Base-by-base conservation (phyloP, 2,888 invertebrate genomes). In the Phalangium opilio region DNA sequence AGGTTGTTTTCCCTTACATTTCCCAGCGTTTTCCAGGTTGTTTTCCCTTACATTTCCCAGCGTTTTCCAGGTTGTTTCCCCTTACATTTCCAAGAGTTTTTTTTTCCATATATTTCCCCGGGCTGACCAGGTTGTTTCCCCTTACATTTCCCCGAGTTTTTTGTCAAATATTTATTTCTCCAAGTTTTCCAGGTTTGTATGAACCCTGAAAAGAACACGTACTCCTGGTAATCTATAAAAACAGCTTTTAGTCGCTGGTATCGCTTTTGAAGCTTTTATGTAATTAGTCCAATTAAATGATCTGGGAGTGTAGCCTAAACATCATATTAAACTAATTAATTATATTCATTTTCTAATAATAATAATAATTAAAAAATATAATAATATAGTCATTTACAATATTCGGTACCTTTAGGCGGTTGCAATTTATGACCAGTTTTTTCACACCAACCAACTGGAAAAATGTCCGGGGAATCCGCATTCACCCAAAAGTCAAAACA, bases 401-500 rank as follows among this genome's bases (percentile, higher is more conserved):
- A 12, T n/a, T 14, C 44, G 14, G 18, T 50, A 64, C 77, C 78
- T 50, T 77, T 77, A 0, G 93, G 93, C 3, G 86, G 82, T 59
- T 81, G 79, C 49, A 95, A 66, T 20, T 73, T 67, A 47, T 84
- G 81, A 1, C 77, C 76, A 58, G 83, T 84, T 64, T 81, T 81
- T 61, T 84, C 82, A 62, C 90, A 86, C 85, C 89, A 95, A n/a
- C 89, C 87, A 27, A 81, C 76, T 7, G 89, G 89, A 65, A 91
- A 93, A 48, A 95, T 81, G 62, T 89, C 84, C 61, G 77, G 73
- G n/a, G 83, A 84, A 64, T 91, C 86, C 0, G 85, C 83, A 65
- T 91, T 89, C 34, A 81, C 76, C 91, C 93, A 95, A 67, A 85
- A 93, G 67, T 93, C 90, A 61, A 84, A 84, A 62, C 79, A 75